Evolutionary conservation across 53 echinoderm and acorn worm genomes (phyloP).

Genomic region (Hippasteria phrygiana): DNA sequence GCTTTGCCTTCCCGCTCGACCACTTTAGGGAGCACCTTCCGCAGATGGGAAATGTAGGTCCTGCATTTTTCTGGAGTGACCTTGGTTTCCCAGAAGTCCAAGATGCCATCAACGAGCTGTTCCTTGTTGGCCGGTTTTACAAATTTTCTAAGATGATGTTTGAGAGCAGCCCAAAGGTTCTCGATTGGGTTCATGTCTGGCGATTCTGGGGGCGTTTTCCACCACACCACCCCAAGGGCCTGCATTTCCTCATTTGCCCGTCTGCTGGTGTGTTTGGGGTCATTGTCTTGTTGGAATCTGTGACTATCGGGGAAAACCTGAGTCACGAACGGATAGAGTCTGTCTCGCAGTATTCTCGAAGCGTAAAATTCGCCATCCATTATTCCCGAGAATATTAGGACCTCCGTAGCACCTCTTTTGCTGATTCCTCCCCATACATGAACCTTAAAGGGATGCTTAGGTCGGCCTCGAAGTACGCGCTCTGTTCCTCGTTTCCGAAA

Average conservation of each 20-base stretch:
- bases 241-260: conserved; percentile 51
- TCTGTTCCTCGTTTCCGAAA: conserved; percentile 28
- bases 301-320: conserved; percentile 54
- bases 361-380: conserved; percentile 73
- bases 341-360: conserved; percentile 43
- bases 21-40: conserved; percentile 71
- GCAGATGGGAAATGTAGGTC: conserved; percentile 69
- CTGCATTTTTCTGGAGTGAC: conserved; percentile 59
- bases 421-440: conserved; percentile 79
- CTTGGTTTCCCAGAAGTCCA: conserved; percentile 45
- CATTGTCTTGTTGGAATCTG: conserved; percentile 77
- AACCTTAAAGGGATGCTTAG: conserved; percentile 63
- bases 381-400: conserved; percentile 61
- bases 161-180: conserved; percentile 66
- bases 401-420: conserved; percentile 39
- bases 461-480: neutral
- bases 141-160: conserved; percentile 49
- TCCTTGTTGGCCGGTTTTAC: conserved; percentile 66
- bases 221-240: conserved; percentile 53
- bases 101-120: conserved; percentile 70
- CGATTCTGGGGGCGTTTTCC: conserved; percentile 67
- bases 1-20: conserved; percentile 22
- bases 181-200: conserved; percentile 84
- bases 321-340: conserved; percentile 45
- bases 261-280: conserved; percentile 75